Evolutionary conservation across 2,113 vertebrate genomes (phyloP), one percentile per base, ranked within the genome.

Genomic region (Excalfactoria chinensis): DNA sequence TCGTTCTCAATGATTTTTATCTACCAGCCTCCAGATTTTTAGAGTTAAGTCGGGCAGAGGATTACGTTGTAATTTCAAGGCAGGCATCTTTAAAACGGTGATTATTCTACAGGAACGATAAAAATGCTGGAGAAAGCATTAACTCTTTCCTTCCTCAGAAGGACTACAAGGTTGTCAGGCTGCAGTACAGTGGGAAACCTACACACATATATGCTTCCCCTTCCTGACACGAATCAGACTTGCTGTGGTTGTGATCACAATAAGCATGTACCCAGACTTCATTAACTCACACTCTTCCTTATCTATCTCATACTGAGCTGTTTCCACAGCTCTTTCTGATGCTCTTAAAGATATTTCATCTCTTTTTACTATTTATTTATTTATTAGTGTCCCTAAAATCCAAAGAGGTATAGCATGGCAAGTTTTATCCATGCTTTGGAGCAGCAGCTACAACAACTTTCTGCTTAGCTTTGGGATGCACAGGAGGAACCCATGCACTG

Each of bases 1-100:
- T 89, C 3, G 13, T 68, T 92, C 64, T 85, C 46, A 67, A 14
- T 68, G 32, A 48, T 89, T 95, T 90, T 90, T 87, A 89, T 73
- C 80, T 79, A 67, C 26, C 59, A 76, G 49, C 8, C 63, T 90
- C 40, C 41, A 93, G 55, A 70, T 34, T 76, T 89, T 92, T 70
- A 92, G 55, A 32, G 17, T 43, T 89, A 70, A 23, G 12, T 76
- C 81, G 73, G 23, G 19, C 49, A 79, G 55, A 87, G 34, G 62
- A 89, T 83, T 89, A 68, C 20, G n/a, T 28, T 73, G 26, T 56
- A 83, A 67, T 44, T 85, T 76, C 71, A 92, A 84, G 22, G 32
- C 41, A 90, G 13, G 13, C 40, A 62, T 88, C 76, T 82, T 89
- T 89, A 84, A 79, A 90, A 44, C 1, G 8, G 26, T 34, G 35